phyloP scores from a whole-genome alignment of 2,797 vertebrate genomes.

The Lacerta agilis region DNA sequence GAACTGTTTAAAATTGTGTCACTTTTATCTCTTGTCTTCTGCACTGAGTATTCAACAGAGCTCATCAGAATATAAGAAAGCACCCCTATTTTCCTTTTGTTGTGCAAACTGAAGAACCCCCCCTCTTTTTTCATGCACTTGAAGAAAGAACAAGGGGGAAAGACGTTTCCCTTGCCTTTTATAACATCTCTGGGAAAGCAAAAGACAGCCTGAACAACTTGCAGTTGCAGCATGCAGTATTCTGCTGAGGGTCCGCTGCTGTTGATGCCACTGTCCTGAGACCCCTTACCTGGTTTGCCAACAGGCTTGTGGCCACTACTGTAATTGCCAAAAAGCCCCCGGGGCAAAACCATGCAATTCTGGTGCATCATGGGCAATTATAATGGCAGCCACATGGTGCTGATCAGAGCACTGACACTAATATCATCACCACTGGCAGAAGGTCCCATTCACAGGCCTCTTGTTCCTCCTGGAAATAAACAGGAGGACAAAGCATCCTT shows the following conservation, averaged over 20 bases:
- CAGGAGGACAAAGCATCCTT: neutral
- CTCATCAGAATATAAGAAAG: neutral
- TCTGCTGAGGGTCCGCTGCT: neutral
- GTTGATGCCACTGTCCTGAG: too few relatives aligned
- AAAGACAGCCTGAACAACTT: neutral
- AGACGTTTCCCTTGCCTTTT: neutral
- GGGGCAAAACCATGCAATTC: neutral
- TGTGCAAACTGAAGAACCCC: constrained; percentile 25
- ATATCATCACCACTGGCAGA: neutral
- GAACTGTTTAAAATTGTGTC: constrained; percentile 29
- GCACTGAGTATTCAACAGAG: neutral
- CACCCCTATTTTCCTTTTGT: constrained; percentile 11
- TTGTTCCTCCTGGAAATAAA: neutral
- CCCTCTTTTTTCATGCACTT: neutral
- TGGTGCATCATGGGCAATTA: neutral
- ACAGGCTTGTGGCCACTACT: too few relatives aligned
- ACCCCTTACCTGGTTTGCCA: neutral
- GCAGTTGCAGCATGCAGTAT: neutral
- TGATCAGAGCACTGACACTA: neutral
- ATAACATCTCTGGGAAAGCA: neutral
- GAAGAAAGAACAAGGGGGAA: neutral
- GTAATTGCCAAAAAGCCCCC: neutral
- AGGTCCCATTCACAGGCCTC: too few relatives aligned
- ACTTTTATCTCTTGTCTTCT: constrained; percentile 4
- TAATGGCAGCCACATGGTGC: neutral